phyloP scores from a whole-genome alignment of 2,888 invertebrate genomes.

The Cephus spinipes region DNA sequence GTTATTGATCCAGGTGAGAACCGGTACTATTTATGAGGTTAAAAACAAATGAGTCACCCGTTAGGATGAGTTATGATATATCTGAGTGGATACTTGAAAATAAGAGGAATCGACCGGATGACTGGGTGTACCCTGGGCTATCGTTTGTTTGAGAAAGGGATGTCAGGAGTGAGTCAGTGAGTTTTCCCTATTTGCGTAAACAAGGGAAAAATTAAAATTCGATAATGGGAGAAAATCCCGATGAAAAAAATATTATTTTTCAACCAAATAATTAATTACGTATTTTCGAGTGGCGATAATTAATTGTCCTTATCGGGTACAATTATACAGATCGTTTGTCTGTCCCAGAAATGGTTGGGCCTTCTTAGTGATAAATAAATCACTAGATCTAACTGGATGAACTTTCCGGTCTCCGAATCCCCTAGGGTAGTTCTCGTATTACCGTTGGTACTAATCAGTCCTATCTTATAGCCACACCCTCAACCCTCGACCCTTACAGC shows the following conservation, averaged over 20 bases:
- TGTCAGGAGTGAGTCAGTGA: background rate
- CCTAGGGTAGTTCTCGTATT: conserved; percentile 14
- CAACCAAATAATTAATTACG: background rate
- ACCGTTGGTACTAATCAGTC: conserved; percentile 52
- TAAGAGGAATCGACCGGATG: background rate
- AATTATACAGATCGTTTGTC: background rate
- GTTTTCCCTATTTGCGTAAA: background rate
- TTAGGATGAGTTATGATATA: background rate
- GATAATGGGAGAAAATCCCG: too few species aligned
- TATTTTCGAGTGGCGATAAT: conserved; percentile 18
- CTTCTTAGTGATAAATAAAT: background rate
- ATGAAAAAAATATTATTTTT: too few species aligned
- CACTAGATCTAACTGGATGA: conserved; percentile 46
- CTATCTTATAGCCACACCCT: conserved; percentile 57
- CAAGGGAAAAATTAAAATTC: background rate
- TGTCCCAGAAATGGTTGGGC: background rate
- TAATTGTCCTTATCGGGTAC: conserved; percentile 29
- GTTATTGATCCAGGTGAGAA: background rate
- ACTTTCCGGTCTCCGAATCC: conserved; percentile 49
- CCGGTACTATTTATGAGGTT: background rate
- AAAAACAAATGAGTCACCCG: conserved; percentile 3
- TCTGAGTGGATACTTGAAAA: background rate
- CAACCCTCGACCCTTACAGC: conserved; percentile 27
- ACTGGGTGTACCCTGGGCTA: background rate
- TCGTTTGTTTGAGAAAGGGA: background rate